These are phyloP conservation scores for Anarrhichthys ocellatus DNA, from an alignment of 2,113 vertebrate species.

Conservation along the genomic window DNA sequence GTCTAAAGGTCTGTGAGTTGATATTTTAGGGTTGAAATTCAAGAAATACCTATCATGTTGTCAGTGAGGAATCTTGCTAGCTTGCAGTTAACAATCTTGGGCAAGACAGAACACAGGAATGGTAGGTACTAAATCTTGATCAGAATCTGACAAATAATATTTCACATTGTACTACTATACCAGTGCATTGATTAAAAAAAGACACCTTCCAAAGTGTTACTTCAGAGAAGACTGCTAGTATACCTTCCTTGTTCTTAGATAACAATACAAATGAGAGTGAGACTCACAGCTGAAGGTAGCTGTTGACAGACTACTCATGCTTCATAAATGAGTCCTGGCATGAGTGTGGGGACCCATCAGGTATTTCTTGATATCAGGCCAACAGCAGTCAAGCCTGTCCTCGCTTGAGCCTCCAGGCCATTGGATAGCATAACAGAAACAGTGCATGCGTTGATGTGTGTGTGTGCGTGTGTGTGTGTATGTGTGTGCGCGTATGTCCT, in stretches of 20 bases:
- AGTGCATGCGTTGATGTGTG: background rate
- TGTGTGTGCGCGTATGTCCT: conserved; percentile 6
- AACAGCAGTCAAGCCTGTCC: conserved; percentile 77
- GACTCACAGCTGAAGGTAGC: conserved; percentile 43
- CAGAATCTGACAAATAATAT: conserved; percentile 7
- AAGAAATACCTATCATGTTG: conserved; percentile 39
- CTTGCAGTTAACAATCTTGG: conserved; percentile 10
- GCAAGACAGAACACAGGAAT: conserved; percentile 54
- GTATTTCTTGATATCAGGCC: conserved; percentile 74
- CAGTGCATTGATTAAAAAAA: background rate
- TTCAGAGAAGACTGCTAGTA: conserved; percentile 7
- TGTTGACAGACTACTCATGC: conserved; percentile 66
- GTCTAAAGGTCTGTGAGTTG: conserved; percentile 14
- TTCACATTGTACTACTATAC: background rate
- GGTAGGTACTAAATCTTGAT: conserved; percentile 19
- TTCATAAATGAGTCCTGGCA: conserved; percentile 76
- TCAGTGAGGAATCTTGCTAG: conserved; percentile 38
- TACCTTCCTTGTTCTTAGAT: conserved; percentile 9
- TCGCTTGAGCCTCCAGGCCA: conserved; percentile 70
- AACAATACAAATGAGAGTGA: conserved; percentile 37
- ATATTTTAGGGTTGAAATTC: conserved; percentile 42
- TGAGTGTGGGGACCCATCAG: conserved; percentile 66
- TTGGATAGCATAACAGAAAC: conserved; percentile 65
- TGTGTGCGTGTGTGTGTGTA: conserved; percentile 14
- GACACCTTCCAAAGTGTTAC: background rate